These are phyloP conservation scores for Noctuana brunneofusca DNA, from an alignment of 2,888 invertebrate species.

Conservation along the genomic window DNA sequence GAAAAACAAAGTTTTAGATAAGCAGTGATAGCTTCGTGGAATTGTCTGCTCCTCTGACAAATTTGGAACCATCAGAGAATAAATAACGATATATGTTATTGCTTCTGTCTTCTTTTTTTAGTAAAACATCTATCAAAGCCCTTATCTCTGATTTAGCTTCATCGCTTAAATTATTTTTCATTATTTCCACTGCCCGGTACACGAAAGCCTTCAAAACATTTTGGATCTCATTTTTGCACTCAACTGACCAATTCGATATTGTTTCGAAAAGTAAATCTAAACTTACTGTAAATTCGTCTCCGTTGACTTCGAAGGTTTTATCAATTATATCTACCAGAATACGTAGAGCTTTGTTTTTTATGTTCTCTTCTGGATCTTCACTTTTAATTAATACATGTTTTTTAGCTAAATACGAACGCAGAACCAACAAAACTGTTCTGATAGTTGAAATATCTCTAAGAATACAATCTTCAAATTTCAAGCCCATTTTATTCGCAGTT, in stretches of 20 bases:
- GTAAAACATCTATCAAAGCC: constrained; percentile 46
- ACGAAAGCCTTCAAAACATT: constrained; percentile 41
- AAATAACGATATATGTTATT: constrained; percentile 39
- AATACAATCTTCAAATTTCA: constrained; percentile 32
- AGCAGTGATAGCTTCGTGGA: constrained; percentile 3
- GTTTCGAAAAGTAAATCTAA: constrained; percentile 42
- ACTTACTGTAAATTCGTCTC: constrained; percentile 43
- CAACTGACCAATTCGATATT: constrained; percentile 42
- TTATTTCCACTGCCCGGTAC: constrained; percentile 39
- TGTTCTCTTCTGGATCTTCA: constrained; percentile 36
- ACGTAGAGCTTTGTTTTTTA: constrained; percentile 45
- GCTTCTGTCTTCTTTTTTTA: constrained; percentile 40
- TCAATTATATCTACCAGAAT: constrained; percentile 56
- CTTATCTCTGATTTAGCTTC: constrained; percentile 48
- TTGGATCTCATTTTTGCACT: constrained; percentile 37
- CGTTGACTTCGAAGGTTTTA: constrained; percentile 44
- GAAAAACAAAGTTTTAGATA: neutral
- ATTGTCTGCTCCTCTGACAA: constrained; percentile 38
- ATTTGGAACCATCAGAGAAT: constrained; percentile 48
- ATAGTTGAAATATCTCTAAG: constrained; percentile 35
- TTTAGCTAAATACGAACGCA: constrained; percentile 42
- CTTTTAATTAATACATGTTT: constrained; percentile 44
- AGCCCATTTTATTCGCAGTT: constrained; percentile 38
- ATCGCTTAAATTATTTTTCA: constrained; percentile 43
- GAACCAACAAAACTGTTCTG: constrained; percentile 39